Base-by-base conservation (phyloP, 2,888 invertebrate species). In the Lottia gigantea region DNA sequence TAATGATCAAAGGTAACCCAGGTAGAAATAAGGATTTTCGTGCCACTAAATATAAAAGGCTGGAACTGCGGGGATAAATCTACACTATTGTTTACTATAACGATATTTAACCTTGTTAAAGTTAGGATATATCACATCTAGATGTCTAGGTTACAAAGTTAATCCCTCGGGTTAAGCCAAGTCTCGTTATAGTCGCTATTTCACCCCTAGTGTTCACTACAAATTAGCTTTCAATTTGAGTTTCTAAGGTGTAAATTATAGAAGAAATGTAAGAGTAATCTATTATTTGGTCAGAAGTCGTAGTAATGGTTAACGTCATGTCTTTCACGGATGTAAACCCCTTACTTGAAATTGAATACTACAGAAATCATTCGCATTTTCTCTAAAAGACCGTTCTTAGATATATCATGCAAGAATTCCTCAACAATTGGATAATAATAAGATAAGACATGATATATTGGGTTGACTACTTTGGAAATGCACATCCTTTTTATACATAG, bases 11-110 rank as follows among this genome's bases (percentile, higher is more conserved):
- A 55, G 55, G 55, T 55, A 23, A 15, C 19, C 40, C 23, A 55
- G 23, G 55, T 55, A 55, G 55, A 23, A 55, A 55, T 19, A 55
- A 55, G 40, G 55, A 55, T 55, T 55, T 55, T 55, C 55, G 55
- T 55, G 55, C 55, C 55, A 55, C 19, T 55, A 23, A 55, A 55
- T 19, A 55, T 11, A 55, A 55, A 55, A 23, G 19, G 11, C 19
- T 23, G 55, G 19, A 11, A 55, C n/a, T 23, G 12, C 55, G 55
- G 14, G 23, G 55, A 55, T 55, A 55, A 55, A 55, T 55, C 55
- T 55, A 55, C 11, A 23, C 23, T 23, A 55, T 55, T 55, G 55
- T 55, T 23, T 55, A 23, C 19, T 23, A 14, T 23, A 23, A 23
- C 55, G 23, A 55, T 19, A 23, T 23, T 40, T 40, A 19, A 55